These are phyloP conservation scores for Ciona savignyi DNA, from an alignment of 23 tunicate genomes.

Conservation along the genomic window DNA sequence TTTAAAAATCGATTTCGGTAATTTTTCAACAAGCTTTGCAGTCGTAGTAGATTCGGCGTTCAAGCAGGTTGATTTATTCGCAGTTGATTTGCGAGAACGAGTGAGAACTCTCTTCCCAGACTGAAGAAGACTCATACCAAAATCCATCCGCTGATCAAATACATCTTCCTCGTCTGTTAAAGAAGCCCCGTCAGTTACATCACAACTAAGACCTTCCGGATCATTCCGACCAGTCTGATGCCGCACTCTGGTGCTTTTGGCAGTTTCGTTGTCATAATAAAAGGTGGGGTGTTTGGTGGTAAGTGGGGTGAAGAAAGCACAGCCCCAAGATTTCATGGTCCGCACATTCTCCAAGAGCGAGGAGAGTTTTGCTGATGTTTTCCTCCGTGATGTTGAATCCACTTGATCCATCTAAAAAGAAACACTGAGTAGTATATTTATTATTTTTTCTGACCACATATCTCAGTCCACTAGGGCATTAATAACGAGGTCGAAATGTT, in stretches of 20 bases:
- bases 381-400: background rate
- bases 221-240: constrained; percentile 1
- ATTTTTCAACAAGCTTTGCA: background rate
- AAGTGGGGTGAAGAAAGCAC: constrained; percentile 63
- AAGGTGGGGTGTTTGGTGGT: constrained; percentile 44
- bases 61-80: background rate
- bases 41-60: background rate
- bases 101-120: constrained; percentile 38
- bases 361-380: background rate
- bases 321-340: constrained; percentile 74
- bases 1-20: background rate
- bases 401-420: background rate
- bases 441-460: too few relatives aligned
- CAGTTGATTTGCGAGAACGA: background rate
- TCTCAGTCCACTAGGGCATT: too few relatives aligned
- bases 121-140: constrained; percentile 71
- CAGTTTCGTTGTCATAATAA: constrained; percentile 17
- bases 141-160: constrained; percentile 72
- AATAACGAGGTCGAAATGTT: too few relatives aligned
- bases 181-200: background rate
- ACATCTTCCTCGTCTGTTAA: constrained; percentile 40
- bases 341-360: constrained; percentile 42
- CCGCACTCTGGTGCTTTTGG: background rate
- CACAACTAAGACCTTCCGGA: background rate
- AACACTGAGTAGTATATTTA: too few relatives aligned